Evolutionary conservation across 2,888 invertebrate genomes (phyloP).

Genomic region (Psylliodes chrysocephalus): DNA sequence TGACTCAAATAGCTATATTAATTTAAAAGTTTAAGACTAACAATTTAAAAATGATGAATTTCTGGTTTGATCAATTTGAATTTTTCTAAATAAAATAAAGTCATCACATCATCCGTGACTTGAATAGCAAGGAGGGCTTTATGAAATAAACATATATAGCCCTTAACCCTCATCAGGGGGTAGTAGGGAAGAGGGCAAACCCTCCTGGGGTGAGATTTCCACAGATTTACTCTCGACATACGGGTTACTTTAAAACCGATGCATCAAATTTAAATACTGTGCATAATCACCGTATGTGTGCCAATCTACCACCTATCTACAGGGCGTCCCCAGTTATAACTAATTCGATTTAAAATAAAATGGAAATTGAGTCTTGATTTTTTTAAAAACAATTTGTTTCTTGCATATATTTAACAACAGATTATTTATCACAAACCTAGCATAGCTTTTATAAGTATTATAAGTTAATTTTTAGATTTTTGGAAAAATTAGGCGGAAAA

Average conservation of each 20-base stretch:
- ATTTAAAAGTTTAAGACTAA: no score
- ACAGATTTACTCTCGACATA: slow-evolving; percentile 53
- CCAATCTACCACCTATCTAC: neutral
- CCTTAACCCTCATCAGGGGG: slow-evolving; percentile 16
- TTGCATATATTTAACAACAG: no score
- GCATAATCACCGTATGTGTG: slow-evolving; percentile 8
- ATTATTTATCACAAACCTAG: no score
- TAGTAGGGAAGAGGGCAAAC: neutral
- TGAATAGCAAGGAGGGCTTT: slow-evolving; percentile 57
- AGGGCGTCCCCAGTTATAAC: neutral
- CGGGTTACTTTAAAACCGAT: slow-evolving; percentile 59
- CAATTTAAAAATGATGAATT: no score
- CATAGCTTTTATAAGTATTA: no score
- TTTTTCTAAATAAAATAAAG: slow-evolving; percentile 32
- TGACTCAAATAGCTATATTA: no score
- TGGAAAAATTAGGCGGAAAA: no score
- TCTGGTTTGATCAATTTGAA: no score
- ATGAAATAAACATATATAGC: slow-evolving; percentile 55
- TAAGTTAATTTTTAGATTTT: no score
- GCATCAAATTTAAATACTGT: slow-evolving; percentile 52
- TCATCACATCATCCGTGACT: slow-evolving; percentile 58
- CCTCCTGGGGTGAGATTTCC: slow-evolving; percentile 37
- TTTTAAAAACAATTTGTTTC: no score
- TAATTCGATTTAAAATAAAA: no score
- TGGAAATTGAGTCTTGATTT: no score